A percentile compares a stretch with the other conserved stretches of the same genome.
Conservation (phyloP, 2,888 invertebrate species). For the Pristionchus arcanus region DNA sequence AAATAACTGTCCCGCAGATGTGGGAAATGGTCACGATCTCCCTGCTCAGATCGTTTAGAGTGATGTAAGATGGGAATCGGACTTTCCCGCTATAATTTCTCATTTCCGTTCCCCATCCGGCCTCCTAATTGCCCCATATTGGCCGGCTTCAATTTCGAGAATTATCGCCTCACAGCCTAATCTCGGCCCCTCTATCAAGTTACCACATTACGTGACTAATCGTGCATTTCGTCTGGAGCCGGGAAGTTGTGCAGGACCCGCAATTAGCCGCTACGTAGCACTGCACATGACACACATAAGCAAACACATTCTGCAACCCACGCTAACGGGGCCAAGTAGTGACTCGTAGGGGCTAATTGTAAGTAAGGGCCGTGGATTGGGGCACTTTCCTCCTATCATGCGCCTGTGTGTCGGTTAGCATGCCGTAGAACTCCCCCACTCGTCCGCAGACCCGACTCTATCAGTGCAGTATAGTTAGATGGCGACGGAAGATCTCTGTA, state of each 20-base stretch:
- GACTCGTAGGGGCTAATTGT: no score
- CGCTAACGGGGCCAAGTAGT: neutral
- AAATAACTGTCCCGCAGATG: neutral
- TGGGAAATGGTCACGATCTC: neutral
- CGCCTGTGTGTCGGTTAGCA: neutral
- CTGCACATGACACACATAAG: slow-evolving; percentile 8
- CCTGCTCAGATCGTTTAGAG: no score
- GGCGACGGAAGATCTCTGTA: neutral
- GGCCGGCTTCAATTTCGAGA: neutral
- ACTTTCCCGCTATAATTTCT: neutral
- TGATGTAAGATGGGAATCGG: no score
- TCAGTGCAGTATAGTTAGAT: neutral
- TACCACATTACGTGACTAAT: slow-evolving; percentile 21
- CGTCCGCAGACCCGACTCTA: neutral
- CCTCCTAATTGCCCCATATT: neutral
- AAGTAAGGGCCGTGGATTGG: neutral
- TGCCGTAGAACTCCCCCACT: neutral
- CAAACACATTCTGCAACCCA: neutral
- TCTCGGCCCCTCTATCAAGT: neutral
- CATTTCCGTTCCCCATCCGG: slow-evolving; percentile 15
- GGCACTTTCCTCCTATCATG: neutral
- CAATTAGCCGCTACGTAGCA: neutral
- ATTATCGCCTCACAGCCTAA: slow-evolving; percentile 29
- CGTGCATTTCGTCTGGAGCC: neutral
- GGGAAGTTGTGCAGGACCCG: neutral